These are phyloP conservation scores for Mola mola DNA, from an alignment of 2,113 vertebrate species.

Conservation along the genomic window DNA sequence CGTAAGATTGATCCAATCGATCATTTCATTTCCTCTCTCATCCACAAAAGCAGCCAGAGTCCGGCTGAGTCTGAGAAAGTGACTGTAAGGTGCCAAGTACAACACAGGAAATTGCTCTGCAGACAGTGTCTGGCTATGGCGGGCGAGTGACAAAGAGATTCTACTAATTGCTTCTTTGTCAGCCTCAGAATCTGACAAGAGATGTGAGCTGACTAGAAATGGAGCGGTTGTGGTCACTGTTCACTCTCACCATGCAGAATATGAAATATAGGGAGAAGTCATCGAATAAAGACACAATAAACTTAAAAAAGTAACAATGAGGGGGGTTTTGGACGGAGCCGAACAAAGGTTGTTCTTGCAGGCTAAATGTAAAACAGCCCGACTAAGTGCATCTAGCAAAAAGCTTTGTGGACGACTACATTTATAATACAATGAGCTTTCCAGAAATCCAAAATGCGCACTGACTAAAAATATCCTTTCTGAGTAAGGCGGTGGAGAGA, in stretches of 20 bases:
- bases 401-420: constrained; percentile 35
- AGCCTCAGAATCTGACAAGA: constrained; percentile 44
- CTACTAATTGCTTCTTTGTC: constrained; percentile 42
- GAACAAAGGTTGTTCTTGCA: constrained; percentile 36
- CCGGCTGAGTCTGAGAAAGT: constrained; percentile 59
- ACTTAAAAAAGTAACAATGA: no score
- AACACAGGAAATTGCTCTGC: constrained; percentile 60
- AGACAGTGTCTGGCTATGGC: constrained; percentile 51
- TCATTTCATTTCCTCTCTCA: constrained; percentile 72
- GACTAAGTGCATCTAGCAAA: constrained; percentile 33
- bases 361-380: constrained; percentile 50
- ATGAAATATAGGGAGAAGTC: constrained; percentile 18
- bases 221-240: constrained; percentile 37
- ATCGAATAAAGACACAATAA: constrained; percentile 20
- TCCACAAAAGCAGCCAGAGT: constrained; percentile 53
- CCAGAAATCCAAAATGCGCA: constrained; percentile 59
- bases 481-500: constrained; percentile 40
- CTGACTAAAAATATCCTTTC: constrained; percentile 71
- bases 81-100: constrained; percentile 63
- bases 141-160: constrained; percentile 48
- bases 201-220: constrained; percentile 53
- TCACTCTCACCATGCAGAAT: constrained; percentile 4
- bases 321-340: background rate
- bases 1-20: constrained; percentile 66
- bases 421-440: constrained; percentile 62